A percentile compares a stretch with the other conserved stretches of the same genome.
Conservation (phyloP, 2,888 invertebrate species). For the Phortica magna region DNA sequence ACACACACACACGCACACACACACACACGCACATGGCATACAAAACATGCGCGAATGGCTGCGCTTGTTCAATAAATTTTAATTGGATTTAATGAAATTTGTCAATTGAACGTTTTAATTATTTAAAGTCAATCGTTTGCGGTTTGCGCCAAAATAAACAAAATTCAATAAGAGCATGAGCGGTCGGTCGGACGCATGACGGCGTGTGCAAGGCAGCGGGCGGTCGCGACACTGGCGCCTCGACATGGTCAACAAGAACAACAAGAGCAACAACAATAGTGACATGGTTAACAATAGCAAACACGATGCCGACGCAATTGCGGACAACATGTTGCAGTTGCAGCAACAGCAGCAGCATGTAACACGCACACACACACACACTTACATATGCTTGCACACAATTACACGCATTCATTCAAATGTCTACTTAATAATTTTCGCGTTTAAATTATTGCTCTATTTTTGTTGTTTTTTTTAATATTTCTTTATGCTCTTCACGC, state of each 20-base stretch:
- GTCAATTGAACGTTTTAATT: slow-evolving; percentile 73
- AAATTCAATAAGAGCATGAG: background rate
- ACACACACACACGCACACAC: background rate
- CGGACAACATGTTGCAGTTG: slow-evolving; percentile 28
- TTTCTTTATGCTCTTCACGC: background rate
- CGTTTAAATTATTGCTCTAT: slow-evolving; percentile 32
- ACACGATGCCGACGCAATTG: background rate
- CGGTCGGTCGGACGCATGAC: background rate
- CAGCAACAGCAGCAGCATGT: slow-evolving; percentile 23
- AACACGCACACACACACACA: background rate
- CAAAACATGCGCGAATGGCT: slow-evolving; percentile 11
- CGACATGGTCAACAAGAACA: slow-evolving; percentile 14
- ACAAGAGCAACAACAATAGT: slow-evolving; percentile 12
- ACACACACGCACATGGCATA: background rate
- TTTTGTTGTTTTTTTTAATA: slow-evolving; percentile 11
- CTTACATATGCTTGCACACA: background rate
- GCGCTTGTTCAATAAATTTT: slow-evolving; percentile 57
- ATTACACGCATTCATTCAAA: slow-evolving; percentile 12
- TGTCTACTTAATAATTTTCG: slow-evolving; percentile 32
- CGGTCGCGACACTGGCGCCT: background rate
- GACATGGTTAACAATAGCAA: slow-evolving; percentile 24
- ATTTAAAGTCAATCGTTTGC: slow-evolving; percentile 73
- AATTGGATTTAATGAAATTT: slow-evolving; percentile 74
- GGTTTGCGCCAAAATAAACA: slow-evolving; percentile 41
- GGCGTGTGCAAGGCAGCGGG: background rate